These are phyloP conservation scores for Neodontobutis hainanensis DNA, from an alignment of 2,113 vertebrate genomes.

Conservation along the genomic window DNA sequence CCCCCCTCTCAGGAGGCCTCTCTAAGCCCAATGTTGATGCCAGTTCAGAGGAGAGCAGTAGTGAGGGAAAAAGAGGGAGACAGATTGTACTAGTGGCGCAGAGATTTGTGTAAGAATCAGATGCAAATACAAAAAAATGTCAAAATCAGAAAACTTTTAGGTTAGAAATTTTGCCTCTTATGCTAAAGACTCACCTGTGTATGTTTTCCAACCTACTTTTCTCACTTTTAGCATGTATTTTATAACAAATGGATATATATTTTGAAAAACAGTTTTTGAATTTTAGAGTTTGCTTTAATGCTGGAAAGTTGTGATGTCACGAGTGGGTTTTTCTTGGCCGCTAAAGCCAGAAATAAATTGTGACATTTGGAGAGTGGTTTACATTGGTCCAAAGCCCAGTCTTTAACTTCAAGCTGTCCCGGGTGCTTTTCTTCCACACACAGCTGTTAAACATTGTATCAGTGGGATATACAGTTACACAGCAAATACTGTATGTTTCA, in stretches of 20 bases:
- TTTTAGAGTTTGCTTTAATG: constrained; percentile 17
- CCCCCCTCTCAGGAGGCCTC: constrained; percentile 75
- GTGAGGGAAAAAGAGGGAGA: constrained; percentile 41
- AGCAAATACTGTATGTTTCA: constrained; percentile 68
- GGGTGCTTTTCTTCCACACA: constrained; percentile 59
- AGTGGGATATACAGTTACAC: constrained; percentile 61
- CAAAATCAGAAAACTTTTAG: neutral
- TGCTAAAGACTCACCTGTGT: no score
- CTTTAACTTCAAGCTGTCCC: constrained; percentile 64
- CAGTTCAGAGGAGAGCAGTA: constrained; percentile 61
- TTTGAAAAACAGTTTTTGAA: neutral
- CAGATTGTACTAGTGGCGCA: constrained; percentile 4
- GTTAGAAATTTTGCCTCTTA: neutral
- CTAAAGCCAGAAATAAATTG: constrained; percentile 51
- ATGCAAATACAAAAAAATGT: neutral
- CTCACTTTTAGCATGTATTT: no score
- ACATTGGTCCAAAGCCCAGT: constrained; percentile 71
- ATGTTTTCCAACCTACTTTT: no score
- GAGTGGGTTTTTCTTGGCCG: constrained; percentile 63
- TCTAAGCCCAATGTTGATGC: constrained; percentile 58
- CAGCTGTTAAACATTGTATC: constrained; percentile 71
- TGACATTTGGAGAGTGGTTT: constrained; percentile 70
- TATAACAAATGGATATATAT: neutral
- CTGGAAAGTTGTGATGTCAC: constrained; percentile 61
- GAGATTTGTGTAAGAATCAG: neutral